Evolutionary conservation across 1,140 invertebrate species (phyloP), one percentile per base, ranked within the genome.

Genomic region (Drosophila arizonae): DNA sequence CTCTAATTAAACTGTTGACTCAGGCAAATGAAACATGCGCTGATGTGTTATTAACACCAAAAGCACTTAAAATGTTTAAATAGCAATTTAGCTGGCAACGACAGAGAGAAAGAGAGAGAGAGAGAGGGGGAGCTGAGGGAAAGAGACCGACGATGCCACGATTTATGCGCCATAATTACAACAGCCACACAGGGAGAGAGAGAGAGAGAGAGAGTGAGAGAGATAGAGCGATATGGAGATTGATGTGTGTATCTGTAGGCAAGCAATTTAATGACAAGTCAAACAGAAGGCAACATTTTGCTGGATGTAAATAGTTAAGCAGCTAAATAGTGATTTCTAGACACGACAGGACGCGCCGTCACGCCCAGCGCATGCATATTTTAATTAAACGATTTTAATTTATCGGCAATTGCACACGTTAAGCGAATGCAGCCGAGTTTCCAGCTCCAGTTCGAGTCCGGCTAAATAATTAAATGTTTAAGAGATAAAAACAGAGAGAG

Each of bases 41-140:
- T 81, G 79, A 77, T 81, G 79, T 81, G 79, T 81, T 81, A 81
- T 77, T 81, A 81, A 81, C 79, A 81, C 79, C 79, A 67, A 81
- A 81, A 81, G 79, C 79, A 81, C 79, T 81, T 81, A 81, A 81
- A 81, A 81, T 81, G 79, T 81, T 81, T 81, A 81, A 81, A 81
- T 81, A 81, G 74, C 79, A 74, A 79, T 79, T 79, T 79, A 64
- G 48, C 55, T 43, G 62, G 45, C 46, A 54, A 78, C 30, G 11
- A 17, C 3, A 39, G 30, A 24, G 3, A 24, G 17, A 17, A 5
- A 10, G 24, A 15, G 24, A 24, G 39, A 45, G 13, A 57, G 41
- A 3, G 9, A 24, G 39, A 10, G 24, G 8, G 43, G 1, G n/a
- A 17, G 43, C 1, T 24, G 43, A n/a, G 43, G 4, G n/a, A n/a